Conservation (phyloP, 2,113 vertebrate genomes). For the Elgaria multicarinata region DNA sequence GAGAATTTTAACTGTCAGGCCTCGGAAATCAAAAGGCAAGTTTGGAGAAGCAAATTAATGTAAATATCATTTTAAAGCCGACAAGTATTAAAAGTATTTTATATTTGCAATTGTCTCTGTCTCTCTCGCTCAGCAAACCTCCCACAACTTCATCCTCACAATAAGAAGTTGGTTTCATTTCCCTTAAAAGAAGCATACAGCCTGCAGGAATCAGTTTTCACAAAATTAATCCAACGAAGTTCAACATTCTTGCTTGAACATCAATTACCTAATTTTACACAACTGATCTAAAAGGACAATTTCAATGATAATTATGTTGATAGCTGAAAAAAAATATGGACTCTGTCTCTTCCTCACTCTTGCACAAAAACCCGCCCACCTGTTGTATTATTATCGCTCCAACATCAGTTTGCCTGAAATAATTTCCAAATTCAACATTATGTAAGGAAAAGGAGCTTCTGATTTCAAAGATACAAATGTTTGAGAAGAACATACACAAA, state of each 20-base stretch:
- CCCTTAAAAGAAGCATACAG: not conserved
- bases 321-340: not conserved
- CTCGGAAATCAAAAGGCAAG: not conserved
- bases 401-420: not conserved
- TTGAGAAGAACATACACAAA: not conserved
- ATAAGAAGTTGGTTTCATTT: not conserved
- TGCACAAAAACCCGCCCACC: not conserved
- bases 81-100: not conserved
- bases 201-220: slow-evolving; percentile 1
- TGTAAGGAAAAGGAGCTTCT: not conserved
- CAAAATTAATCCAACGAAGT: not conserved
- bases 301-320: slow-evolving; percentile 13
- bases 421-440: slow-evolving; percentile 6
- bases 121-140: not conserved
- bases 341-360: not conserved
- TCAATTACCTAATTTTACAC: not conserved
- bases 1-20: not conserved
- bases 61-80: slow-evolving; percentile 3
- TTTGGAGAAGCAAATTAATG: not conserved
- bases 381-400: not conserved
- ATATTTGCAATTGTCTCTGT: not conserved
- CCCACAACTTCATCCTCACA: not conserved
- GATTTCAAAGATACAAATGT: not conserved
- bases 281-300: not conserved
- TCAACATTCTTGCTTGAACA: not conserved